A percentile compares a stretch with the other conserved stretches of the same genome.
Conservation (phyloP, 2,888 invertebrate species). For the Monopis laevigella region DNA sequence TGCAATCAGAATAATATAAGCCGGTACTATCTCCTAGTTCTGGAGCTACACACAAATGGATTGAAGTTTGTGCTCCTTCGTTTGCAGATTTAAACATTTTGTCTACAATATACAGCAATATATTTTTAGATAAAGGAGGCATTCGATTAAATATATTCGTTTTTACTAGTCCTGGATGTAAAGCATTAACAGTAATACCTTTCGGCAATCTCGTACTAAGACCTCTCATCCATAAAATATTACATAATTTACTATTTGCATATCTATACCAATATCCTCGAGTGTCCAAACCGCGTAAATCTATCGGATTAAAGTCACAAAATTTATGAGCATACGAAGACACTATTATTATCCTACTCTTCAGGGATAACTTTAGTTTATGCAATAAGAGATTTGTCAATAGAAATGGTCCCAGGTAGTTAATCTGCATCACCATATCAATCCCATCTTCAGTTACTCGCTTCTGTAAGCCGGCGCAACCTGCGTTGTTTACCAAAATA, state of each 20-base stretch:
- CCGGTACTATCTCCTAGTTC: constrained; percentile 75
- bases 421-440: constrained; percentile 71
- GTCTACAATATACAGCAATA: constrained; percentile 63
- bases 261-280: constrained; percentile 48
- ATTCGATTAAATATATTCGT: constrained; percentile 78
- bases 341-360: constrained; percentile 51
- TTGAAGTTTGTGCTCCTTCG: constrained; percentile 82
- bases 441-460: constrained; percentile 67
- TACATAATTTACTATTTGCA: constrained; percentile 44
- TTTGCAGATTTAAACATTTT: constrained; percentile 73
- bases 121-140: constrained; percentile 43
- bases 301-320: constrained; percentile 54
- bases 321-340: constrained; percentile 39
- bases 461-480: constrained; percentile 40
- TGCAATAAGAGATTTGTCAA: constrained; percentile 73
- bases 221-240: constrained; percentile 47
- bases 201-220: constrained; percentile 39
- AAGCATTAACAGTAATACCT: constrained; percentile 78
- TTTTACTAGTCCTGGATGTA: constrained; percentile 86
- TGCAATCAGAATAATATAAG: constrained; percentile 81
- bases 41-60: constrained; percentile 77
- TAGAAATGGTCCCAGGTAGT: constrained; percentile 77
- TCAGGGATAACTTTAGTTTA: constrained; percentile 40
- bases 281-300: constrained; percentile 24
- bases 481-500: constrained; percentile 73